Evolutionary conservation across 2,888 invertebrate species (phyloP), one percentile per base, ranked within the genome.

Genomic region (Phengaris alcon): DNA sequence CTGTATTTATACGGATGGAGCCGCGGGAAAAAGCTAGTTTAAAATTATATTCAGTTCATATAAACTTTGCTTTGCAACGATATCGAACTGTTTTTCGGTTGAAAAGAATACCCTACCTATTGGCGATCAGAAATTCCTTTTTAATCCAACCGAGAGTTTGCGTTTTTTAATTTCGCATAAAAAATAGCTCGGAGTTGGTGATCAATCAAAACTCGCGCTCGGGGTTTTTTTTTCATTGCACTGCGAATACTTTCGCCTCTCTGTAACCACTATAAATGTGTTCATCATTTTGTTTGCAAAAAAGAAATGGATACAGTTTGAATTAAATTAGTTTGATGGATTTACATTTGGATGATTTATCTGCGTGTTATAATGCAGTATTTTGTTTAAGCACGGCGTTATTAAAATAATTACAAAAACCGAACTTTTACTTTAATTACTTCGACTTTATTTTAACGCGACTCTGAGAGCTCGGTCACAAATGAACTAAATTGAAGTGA

Each of bases 81-180:
- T 88, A 89, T 87, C 87, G 82, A 88, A 87, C 85, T 84, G 78
- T 80, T 79, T 64, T 76, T 76, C 78, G 77, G 80, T 83, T 84
- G 84, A 82, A 83, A 84, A 87, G 89, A 88, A 85, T 85, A 88
- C 85, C 86, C 84, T 85, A 86, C 85, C 87, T 87, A 86, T 86
- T 87, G 85, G 86, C 84, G 82, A 83, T 84, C 86, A 84, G 87
- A 87, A 90, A 92, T 91, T 91, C 89, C 88, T 90, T 88, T 88
- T 89, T 88, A 90, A 92, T 91, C 90, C 91, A 86, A 88, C 88
- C 90, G 88, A 86, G 88, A 88, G 85, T 88, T 84, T 88, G 86
- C 85, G 88, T 91, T 92, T 93, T 72, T 92, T 93, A 93, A 93
- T 93, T 93, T 90, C 89, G 90, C 89, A 90, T 90, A 93, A 93